These are phyloP conservation scores for Pseudochaenichthys georgianus DNA, from an alignment of 2,797 vertebrate species.

Conservation along the genomic window DNA sequence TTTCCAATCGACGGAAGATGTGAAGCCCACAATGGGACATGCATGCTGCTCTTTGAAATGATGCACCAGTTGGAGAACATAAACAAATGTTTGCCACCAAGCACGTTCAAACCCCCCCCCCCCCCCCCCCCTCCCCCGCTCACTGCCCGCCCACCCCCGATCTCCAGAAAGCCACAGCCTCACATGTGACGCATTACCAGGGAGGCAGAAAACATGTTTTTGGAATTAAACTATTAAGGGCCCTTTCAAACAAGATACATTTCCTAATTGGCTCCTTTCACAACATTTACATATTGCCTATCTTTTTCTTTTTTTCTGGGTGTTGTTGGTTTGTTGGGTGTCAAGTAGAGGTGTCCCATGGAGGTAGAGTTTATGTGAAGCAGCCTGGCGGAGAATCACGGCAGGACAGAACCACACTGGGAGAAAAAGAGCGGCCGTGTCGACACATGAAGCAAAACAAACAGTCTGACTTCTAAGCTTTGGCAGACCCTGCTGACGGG, in stretches of 20 bases:
- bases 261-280: constrained; percentile 85
- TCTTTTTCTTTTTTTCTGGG: constrained; percentile 4
- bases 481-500: constrained; percentile 69
- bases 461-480: constrained; percentile 77
- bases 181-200: constrained; percentile 83
- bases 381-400: constrained; percentile 30
- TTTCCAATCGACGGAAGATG: constrained; percentile 79
- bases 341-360: constrained; percentile 54
- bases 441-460: constrained; percentile 80
- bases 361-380: constrained; percentile 58
- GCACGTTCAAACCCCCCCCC: constrained; percentile 75
- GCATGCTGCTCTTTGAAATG: constrained; percentile 81
- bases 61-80: constrained; percentile 82
- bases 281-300: constrained; percentile 83
- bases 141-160: constrained; percentile 41
- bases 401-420: constrained; percentile 58
- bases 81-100: constrained; percentile 88
- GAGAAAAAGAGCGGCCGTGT: constrained; percentile 61
- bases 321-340: constrained; percentile 44
- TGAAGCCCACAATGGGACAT: constrained; percentile 70
- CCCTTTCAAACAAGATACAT: constrained; percentile 82
- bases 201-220: constrained; percentile 83
- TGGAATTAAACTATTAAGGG: constrained; percentile 84
- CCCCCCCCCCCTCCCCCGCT: constrained; percentile 14
- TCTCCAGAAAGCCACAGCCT: constrained; percentile 73